Conservation (phyloP, 2,113 vertebrate species). For the Crotalus tigris region DNA sequence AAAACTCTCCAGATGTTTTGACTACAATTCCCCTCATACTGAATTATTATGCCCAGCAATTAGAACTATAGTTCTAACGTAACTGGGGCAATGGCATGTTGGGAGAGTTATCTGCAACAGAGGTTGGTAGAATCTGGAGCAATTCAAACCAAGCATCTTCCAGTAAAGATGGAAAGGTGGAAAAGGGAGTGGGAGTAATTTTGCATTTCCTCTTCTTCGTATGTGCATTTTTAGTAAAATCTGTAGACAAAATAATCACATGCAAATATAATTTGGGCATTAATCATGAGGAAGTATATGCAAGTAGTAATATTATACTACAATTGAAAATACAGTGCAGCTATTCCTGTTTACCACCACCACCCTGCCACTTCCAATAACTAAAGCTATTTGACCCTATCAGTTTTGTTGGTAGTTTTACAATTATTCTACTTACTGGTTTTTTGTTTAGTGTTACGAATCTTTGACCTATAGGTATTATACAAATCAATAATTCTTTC, state of each 20-base stretch:
- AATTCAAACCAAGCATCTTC: background rate
- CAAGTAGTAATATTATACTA: background rate
- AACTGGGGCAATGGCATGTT: background rate
- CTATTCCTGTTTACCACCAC: background rate
- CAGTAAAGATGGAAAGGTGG: background rate
- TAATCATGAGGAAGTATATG: background rate
- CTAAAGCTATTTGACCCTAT: background rate
- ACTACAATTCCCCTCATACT: background rate
- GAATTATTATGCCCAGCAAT: background rate
- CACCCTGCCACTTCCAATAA: background rate
- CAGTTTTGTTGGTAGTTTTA: background rate
- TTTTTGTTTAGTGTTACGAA: background rate
- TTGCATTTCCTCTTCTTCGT: background rate
- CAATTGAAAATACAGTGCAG: background rate
- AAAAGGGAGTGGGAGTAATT: background rate
- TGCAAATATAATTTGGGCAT: background rate
- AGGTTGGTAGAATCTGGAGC: background rate
- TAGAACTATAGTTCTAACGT: background rate
- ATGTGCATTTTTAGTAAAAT: background rate
- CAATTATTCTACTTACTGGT: background rate
- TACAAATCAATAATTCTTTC: constrained; percentile 45
- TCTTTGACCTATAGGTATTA: background rate
- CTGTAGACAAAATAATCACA: background rate
- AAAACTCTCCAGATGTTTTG: background rate
- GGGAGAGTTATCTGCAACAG: background rate